A percentile compares a stretch with the other conserved stretches of the same genome.
Conservation (phyloP, 1,140 invertebrate genomes). For the Eciton burchellii region DNA sequence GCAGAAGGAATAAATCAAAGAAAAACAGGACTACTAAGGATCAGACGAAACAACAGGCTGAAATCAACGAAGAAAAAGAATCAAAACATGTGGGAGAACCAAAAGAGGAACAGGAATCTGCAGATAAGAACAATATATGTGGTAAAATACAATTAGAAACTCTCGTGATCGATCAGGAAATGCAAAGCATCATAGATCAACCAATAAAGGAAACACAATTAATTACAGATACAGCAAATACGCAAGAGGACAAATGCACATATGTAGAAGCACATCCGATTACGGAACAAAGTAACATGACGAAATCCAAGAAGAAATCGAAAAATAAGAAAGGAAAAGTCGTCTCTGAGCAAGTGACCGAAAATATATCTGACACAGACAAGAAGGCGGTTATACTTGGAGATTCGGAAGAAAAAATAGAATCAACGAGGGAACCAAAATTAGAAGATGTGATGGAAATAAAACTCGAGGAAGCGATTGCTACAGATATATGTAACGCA, state of each 20-base stretch:
- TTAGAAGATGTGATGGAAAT: constrained; percentile 19
- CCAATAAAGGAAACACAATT: background rate
- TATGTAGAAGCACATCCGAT: background rate
- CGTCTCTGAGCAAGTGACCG: background rate
- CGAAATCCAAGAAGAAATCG: constrained; percentile 60
- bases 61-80: constrained; percentile 12
- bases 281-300: background rate
- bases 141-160: background rate
- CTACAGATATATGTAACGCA: background rate
- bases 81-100: background rate
- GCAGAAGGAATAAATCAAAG: constrained; percentile 50
- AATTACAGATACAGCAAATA: constrained; percentile 16
- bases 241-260: constrained; percentile 17
- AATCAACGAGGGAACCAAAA: constrained; percentile 15
- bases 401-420: constrained; percentile 25
- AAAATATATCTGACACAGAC: background rate
- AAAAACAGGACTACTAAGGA: constrained; percentile 50
- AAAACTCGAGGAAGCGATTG: constrained; percentile 3
- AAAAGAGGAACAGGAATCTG: background rate
- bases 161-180: constrained; percentile 11
- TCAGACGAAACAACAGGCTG: background rate
- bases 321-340: constrained; percentile 48
- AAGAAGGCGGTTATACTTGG: background rate
- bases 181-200: background rate
- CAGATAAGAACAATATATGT: background rate